Evolutionary conservation across 1,140 invertebrate species (phyloP).

Genomic region (Zaprionus taronus): DNA sequence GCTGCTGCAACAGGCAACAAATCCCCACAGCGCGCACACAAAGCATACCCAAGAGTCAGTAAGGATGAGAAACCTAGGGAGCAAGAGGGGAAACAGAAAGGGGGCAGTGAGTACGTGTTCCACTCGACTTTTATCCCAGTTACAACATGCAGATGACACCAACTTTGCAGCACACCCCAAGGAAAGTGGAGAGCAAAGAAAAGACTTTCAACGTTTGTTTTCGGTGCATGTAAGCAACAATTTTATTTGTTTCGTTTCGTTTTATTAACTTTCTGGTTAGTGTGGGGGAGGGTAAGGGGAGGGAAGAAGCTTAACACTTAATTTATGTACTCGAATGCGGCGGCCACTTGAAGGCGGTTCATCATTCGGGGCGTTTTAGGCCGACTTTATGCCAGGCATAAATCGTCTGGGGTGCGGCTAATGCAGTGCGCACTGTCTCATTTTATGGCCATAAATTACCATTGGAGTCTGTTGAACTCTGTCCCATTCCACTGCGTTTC

Average conservation of each 20-base stretch:
- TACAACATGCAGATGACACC: constrained; percentile 8
- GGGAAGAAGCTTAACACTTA: constrained; percentile 58
- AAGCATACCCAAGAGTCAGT: background rate
- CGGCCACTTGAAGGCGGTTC: constrained; percentile 39
- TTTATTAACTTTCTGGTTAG: constrained; percentile 21
- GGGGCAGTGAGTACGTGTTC: background rate
- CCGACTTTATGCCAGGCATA: constrained; percentile 62
- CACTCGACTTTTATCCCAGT: constrained; percentile 3
- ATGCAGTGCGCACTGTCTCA: constrained; percentile 32
- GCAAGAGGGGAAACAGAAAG: background rate
- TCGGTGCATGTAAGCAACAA: constrained; percentile 49
- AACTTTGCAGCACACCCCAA: background rate
- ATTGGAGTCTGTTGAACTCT: constrained; percentile 41
- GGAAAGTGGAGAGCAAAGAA: constrained; percentile 5
- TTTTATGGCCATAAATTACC: constrained; percentile 63
- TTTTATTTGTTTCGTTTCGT: constrained; percentile 60
- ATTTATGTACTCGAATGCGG: constrained; percentile 58
- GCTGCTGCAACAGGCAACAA: background rate
- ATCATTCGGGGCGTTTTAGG: constrained; percentile 47
- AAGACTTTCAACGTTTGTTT: constrained; percentile 15
- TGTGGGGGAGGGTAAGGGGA: background rate
- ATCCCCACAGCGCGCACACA: background rate
- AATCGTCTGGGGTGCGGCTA: constrained; percentile 64
- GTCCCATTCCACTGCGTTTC: background rate
- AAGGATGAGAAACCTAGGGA: background rate